Evolutionary conservation across 2,888 invertebrate genomes (phyloP), one percentile per base, ranked within the genome.

Genomic region (Trichacis sp.): DNA sequence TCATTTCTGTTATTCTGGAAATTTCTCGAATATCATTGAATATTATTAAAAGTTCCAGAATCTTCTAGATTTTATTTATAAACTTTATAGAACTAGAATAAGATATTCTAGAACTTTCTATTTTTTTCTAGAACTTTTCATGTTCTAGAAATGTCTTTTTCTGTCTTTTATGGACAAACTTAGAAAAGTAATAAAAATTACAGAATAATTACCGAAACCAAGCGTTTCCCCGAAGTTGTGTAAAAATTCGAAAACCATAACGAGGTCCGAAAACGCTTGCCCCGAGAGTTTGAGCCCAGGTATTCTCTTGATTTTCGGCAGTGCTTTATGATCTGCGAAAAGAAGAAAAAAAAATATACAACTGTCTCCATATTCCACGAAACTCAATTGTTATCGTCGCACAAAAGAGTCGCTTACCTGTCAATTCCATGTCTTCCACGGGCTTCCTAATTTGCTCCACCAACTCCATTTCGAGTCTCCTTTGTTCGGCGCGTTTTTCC

Each of bases 181-280:
- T n/a, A n/a, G n/a, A n/a, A n/a, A n/a, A n/a, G n/a, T n/a, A n/a
- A n/a, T n/a, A n/a, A 29, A 36, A 6, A 11, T 11, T 3, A 36
- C 3, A n/a, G n/a, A 36, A 1, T 6, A 82, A 91, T 88, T 79
- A 95, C 94, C 94, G 78, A 98, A 96, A 54, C 96, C 97, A 1
- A 98, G 87, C 0, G 96, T 95, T 84, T 95, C 95, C 50, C 95
- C 96, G 81, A 98, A 98, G 86, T 97, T 98, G 77, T 97, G 94
- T 71, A 98, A 87, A 83, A 98, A 98, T 86, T 98, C 98, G 79
- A 94, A 93, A n/a, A 96, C 93, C 92, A 98, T 97, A 17, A 98
- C 87, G 42, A 94, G 88, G 84, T 98, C 95, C 0, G 95, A 93
- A 87, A 97, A 95, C 0, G 97, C 96, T 79, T 93, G 91, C 0